Base-by-base conservation (phyloP, 2,888 invertebrate species). In the Scotopteryx bipunctaria region DNA sequence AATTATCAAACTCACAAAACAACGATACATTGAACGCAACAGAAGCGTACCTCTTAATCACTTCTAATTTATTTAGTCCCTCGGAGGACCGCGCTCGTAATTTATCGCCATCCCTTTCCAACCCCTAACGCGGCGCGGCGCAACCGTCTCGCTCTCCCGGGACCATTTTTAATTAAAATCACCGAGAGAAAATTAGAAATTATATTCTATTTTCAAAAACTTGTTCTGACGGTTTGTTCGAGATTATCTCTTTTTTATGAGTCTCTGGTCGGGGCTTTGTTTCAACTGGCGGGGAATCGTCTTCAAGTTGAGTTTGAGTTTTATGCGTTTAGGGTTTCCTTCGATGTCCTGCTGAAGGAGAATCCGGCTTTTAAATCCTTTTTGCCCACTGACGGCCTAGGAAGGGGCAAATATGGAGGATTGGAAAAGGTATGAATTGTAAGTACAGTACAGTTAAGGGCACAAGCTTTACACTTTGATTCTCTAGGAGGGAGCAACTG, bases 191-290 rank as follows among this genome's bases (percentile, higher is more conserved):
- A 89, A 90, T 90, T 88, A 88, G 90, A 89, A 90, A 90, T 89
- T 90, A 90, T 90, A 90, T 90, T 90, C 90, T 90, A 90, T 90
- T 90, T 90, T 84, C 88, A 82, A 86, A 89, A 88, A 90, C 88
- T 90, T 89, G 89, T 79, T 86, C 87, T 82, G 88, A 83, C 82
- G 88, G 80, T 88, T 89, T 88, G 89, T 83, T 66, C 80, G 82
- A 85, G 89, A 88, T 90, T 87, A 89, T 88, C 83, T 86, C 71
- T 82, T 88, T 89, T 90, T 90, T 89, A 90, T 87, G 88, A 83
- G 86, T 81, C 90, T 88, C 90, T 57, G 78, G 86, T 73, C 80
- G 87, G 78, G 81, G 76, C 73, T 87, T 86, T 82, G 81, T 83
- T 86, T 84, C 86, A 88, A 89, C 83, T 79, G 80, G 75, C 63